A percentile compares a stretch with the other conserved stretches of the same genome.
These are phyloP conservation scores for Heterocephalus glaber DNA, from an alignment of 2,113 vertebrate genomes.

Conservation along the genomic window DNA sequence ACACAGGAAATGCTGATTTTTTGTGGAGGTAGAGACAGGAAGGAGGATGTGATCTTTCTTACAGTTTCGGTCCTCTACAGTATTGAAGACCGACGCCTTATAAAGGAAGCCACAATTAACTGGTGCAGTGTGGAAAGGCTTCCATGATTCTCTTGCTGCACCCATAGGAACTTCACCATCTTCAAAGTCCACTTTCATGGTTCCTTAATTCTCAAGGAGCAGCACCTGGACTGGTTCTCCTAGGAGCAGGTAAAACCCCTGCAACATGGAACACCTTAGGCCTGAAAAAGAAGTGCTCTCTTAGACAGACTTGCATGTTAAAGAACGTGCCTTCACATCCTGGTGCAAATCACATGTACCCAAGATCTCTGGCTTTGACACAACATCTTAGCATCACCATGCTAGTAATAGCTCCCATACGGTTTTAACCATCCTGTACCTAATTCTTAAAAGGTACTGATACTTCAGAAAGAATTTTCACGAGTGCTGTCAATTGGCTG, in stretches of 20 bases:
- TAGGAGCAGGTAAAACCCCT: conserved; percentile 57
- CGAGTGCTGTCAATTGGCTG: background rate
- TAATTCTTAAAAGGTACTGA: conserved; percentile 19
- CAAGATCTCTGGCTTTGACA: conserved; percentile 66
- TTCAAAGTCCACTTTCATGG: conserved; percentile 60
- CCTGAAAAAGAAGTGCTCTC: conserved; percentile 60
- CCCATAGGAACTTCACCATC: conserved; percentile 70
- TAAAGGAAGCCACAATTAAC: conserved; percentile 71
- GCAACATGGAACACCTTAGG: conserved; percentile 52
- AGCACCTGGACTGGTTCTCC: conserved; percentile 26
- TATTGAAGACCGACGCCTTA: conserved; percentile 47
- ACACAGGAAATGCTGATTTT: conserved; percentile 63
- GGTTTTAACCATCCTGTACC: background rate
- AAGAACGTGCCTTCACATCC: conserved; percentile 67
- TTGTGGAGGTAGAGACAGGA: conserved; percentile 48
- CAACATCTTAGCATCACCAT: conserved; percentile 64
- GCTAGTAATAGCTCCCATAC: conserved; percentile 46
- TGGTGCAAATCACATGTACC: conserved; percentile 70
- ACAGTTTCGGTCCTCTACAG: conserved; percentile 17
- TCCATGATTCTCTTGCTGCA: conserved; percentile 74
- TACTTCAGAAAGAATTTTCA: conserved; percentile 28
- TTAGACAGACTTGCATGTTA: conserved; percentile 54
- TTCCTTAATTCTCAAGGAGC: conserved; percentile 65
- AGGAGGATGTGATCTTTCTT: conserved; percentile 57
- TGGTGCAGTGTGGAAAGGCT: conserved; percentile 75